Conservation (phyloP, 2,113 vertebrate species). For the Sclerurus mexicanus region DNA sequence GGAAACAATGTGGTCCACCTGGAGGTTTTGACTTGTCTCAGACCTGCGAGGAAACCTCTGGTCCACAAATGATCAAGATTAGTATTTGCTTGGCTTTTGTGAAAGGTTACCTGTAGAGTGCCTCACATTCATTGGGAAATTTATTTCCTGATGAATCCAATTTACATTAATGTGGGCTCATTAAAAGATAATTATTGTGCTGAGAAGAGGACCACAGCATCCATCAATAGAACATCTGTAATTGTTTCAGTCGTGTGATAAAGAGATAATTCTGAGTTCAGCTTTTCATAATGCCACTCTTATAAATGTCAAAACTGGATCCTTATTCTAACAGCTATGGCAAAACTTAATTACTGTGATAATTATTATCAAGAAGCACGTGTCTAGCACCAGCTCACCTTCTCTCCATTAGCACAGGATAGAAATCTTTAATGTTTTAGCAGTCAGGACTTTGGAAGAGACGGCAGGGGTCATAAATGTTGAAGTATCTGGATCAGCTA, state of each 20-base stretch:
- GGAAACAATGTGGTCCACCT: background rate
- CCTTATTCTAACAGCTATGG: constrained; percentile 49
- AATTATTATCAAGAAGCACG: constrained; percentile 65
- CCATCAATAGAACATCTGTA: constrained; percentile 70
- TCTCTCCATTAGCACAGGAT: background rate
- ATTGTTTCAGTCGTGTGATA: constrained; percentile 64
- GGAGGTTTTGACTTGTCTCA: background rate
- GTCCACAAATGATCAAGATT: constrained; percentile 33
- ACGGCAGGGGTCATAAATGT: background rate
- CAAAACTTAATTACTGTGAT: constrained; percentile 71
- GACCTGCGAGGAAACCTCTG: constrained; percentile 2
- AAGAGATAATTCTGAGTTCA: constrained; percentile 59
- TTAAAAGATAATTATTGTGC: constrained; percentile 89
- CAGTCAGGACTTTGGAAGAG: background rate
- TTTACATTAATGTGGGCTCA: constrained; percentile 91
- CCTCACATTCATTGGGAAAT: constrained; percentile 73
- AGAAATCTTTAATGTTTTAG: constrained; percentile 34
- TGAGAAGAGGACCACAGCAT: constrained; percentile 60
- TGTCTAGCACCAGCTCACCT: constrained; percentile 38
- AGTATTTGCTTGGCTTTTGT: constrained; percentile 59
- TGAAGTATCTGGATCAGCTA: background rate
- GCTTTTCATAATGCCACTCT: constrained; percentile 62
- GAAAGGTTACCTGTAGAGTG: constrained; percentile 77
- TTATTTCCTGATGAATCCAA: constrained; percentile 82
- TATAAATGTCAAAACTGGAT: constrained; percentile 69